A percentile compares a stretch with the other conserved stretches of the same genome.
These are phyloP conservation scores for Phengaris arion DNA, from an alignment of 2,888 invertebrate species.

Conservation along the genomic window DNA sequence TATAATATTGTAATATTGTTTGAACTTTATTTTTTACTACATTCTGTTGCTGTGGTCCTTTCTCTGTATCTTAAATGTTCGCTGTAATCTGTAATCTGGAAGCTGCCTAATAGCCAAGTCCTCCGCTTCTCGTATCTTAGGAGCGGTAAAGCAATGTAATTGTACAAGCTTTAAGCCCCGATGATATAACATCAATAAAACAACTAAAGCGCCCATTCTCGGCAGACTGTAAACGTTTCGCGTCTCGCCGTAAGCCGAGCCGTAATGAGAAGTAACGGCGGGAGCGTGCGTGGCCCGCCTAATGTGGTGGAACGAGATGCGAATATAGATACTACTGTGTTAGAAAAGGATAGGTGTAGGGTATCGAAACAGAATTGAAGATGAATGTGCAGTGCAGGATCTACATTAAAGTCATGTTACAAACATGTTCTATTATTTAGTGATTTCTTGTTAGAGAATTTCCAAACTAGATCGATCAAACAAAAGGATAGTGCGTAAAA, in stretches of 20 bases:
- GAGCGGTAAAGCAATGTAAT: slow-evolving; percentile 24
- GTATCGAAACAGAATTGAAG: slow-evolving; percentile 24
- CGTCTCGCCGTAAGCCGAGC: slow-evolving; percentile 53
- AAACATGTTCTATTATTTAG: slow-evolving; percentile 20
- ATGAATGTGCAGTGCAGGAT: slow-evolving; percentile 28
- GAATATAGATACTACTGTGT: slow-evolving; percentile 32
- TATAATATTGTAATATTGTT: no score
- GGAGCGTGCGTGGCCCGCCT: slow-evolving; percentile 64
- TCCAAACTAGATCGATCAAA: neutral
- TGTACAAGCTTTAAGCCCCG: slow-evolving; percentile 37
- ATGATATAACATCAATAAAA: slow-evolving; percentile 61
- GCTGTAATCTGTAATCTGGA: neutral
- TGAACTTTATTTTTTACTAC: no score
- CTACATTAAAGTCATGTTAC: slow-evolving; percentile 26
- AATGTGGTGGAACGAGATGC: slow-evolving; percentile 52
- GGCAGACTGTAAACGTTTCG: slow-evolving; percentile 57
- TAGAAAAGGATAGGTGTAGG: slow-evolving; percentile 42
- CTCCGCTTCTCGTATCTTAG: neutral
- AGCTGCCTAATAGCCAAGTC: no score
- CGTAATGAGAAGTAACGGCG: slow-evolving; percentile 73
- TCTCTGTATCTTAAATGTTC: no score
- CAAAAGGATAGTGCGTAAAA: no score
- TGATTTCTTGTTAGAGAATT: slow-evolving; percentile 31
- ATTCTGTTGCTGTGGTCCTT: no score
- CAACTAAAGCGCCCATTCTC: slow-evolving; percentile 66